These are phyloP conservation scores for Carassius gibelio DNA, from an alignment of 2,113 vertebrate species.

Conservation along the genomic window DNA sequence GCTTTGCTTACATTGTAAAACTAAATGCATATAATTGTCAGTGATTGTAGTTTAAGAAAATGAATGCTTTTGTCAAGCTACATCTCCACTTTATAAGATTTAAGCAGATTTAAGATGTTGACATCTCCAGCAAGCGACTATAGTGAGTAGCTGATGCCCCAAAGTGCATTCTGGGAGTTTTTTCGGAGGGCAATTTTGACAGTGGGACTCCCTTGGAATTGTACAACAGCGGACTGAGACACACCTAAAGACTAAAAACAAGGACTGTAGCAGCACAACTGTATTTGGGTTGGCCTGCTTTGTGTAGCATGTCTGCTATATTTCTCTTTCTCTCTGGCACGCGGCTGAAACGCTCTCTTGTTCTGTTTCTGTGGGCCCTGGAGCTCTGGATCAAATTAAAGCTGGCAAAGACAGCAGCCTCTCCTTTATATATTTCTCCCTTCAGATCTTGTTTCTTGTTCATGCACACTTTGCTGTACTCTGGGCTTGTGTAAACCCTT, in stretches of 20 bases:
- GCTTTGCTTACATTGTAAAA: no score
- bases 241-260: not conserved
- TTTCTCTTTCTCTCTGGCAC: conserved; percentile 27
- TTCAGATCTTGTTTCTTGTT: conserved; percentile 35
- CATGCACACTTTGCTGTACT: not conserved
- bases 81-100: not conserved
- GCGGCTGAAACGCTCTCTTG: not conserved
- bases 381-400: conserved; percentile 73
- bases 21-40: not conserved
- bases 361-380: conserved; percentile 32
- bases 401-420: conserved; percentile 60
- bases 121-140: not conserved
- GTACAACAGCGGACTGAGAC: not conserved
- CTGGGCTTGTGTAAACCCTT: not conserved
- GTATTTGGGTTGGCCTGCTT: conserved; percentile 21
- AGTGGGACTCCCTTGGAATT: not conserved
- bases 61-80: not conserved
- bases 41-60: not conserved
- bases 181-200: no score
- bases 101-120: not conserved
- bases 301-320: conserved; percentile 2
- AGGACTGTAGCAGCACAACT: not conserved
- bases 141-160: not conserved
- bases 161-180: not conserved
- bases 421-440: conserved; percentile 48